Conservation (phyloP, 2,797 vertebrate genomes). For the Carapus acus region DNA sequence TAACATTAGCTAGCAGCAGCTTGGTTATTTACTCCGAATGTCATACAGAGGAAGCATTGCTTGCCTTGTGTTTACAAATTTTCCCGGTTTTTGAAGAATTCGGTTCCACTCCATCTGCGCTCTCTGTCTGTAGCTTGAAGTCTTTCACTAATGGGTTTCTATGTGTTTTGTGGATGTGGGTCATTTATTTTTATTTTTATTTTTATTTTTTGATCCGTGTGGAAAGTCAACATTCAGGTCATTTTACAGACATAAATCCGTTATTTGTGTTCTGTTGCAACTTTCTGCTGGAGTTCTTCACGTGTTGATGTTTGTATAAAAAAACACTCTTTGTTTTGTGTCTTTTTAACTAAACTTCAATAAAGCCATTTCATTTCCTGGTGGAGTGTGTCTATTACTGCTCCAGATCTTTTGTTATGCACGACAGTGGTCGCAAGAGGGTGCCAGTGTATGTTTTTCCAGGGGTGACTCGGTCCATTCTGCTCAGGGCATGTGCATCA, state of each 20-base stretch:
- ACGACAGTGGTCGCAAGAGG: conserved; percentile 40
- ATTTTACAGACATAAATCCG: conserved; percentile 8
- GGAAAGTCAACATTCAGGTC: conserved; percentile 10
- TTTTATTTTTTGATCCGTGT: conserved; percentile 13
- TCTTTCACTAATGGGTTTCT: too few relatives aligned
- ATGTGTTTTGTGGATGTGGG: conserved; percentile 10
- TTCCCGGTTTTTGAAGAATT: too few relatives aligned
- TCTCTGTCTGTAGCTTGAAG: too few relatives aligned
- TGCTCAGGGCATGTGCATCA: conserved; percentile 35
- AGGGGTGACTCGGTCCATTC: conserved; percentile 49
- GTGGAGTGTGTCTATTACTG: too few relatives aligned
- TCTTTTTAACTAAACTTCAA: conserved; percentile 32
- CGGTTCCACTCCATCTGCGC: too few relatives aligned
- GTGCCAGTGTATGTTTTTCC: conserved; percentile 38
- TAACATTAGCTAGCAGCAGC: conserved; percentile 1
- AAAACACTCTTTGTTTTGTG: conserved; percentile 33
- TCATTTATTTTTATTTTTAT: conserved; percentile 13
- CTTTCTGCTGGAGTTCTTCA: conserved; percentile 12
- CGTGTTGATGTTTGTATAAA: conserved; percentile 24
- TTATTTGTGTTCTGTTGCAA: conserved; percentile 6
- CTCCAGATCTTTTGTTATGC: background rate
- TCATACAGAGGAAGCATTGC: conserved; percentile 28
- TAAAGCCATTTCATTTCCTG: conserved; percentile 21
- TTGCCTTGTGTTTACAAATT: conserved; percentile 47
- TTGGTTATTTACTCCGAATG: conserved; percentile 23